phyloP scores from a whole-genome alignment of 1,140 invertebrate species.

The Sarcophaga bullata region DNA sequence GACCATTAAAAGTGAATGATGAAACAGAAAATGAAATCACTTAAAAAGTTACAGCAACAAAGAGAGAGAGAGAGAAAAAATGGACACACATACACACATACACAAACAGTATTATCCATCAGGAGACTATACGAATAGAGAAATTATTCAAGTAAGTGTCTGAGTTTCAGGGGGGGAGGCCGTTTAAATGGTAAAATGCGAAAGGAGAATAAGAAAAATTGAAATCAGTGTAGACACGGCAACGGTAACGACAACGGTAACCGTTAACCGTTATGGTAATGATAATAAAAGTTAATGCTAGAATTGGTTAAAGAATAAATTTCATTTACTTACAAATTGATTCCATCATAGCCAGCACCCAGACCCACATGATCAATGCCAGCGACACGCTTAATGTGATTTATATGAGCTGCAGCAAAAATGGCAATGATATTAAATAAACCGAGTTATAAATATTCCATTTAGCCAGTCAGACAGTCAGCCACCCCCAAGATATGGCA shows the following conservation, averaged over 20 bases:
- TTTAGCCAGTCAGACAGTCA: not conserved
- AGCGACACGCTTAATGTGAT: constrained; percentile 87
- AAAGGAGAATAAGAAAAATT: not conserved
- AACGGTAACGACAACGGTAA: not conserved
- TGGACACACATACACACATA: not conserved
- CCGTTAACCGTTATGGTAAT: not conserved
- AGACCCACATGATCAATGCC: constrained; percentile 90
- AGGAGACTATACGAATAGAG: too few species aligned
- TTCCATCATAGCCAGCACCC: constrained; percentile 88
- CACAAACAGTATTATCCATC: too few species aligned
- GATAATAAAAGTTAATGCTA: not conserved
- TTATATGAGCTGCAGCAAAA: constrained; percentile 82
- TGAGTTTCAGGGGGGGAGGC: not conserved
- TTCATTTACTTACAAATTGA: constrained; percentile 83
- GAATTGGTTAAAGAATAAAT: constrained; percentile 3
- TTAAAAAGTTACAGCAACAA: not conserved
- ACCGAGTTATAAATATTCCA: constrained; percentile 12
- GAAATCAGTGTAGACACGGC: not conserved
- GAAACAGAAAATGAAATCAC: constrained; percentile 28
- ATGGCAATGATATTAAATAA: constrained; percentile 14
- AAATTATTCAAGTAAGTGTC: not conserved
- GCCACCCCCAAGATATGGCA: too few species aligned
- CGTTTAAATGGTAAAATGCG: not conserved
- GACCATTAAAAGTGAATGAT: constrained; percentile 39
- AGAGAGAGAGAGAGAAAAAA: not conserved